Conservation (phyloP, 1,140 invertebrate species). For the Periplaneta americana region DNA sequence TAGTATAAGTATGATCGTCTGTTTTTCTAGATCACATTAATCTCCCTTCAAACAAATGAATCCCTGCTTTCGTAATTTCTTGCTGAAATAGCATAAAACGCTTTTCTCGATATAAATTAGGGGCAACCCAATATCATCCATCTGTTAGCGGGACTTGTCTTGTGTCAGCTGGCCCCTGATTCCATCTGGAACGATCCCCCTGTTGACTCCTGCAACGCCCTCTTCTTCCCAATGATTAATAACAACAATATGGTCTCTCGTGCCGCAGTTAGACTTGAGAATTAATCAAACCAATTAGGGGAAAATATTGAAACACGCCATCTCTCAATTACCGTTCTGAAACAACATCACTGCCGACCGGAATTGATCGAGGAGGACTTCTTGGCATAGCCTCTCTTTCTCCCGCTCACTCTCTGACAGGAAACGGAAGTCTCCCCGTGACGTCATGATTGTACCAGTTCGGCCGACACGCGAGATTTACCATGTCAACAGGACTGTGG, state of each 20-base stretch:
- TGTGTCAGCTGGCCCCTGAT: neutral
- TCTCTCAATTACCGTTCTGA: neutral
- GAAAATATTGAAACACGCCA: neutral
- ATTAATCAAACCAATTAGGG: neutral
- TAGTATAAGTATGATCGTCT: no score
- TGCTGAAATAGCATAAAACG: no score
- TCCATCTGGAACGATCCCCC: neutral
- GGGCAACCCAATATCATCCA: neutral
- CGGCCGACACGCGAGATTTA: neutral
- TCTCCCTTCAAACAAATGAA: no score
- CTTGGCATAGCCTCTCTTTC: neutral
- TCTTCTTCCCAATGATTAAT: neutral
- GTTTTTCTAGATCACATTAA: no score
- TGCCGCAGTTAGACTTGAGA: neutral
- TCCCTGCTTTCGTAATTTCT: no score
- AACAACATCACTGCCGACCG: neutral
- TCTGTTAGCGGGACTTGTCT: neutral
- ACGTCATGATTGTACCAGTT: neutral
- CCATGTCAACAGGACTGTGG: neutral
- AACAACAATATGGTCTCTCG: neutral
- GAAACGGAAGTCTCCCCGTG: neutral
- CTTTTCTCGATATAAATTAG: no score
- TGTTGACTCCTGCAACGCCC: neutral
- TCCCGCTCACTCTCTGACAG: no score
- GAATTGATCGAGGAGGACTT: neutral